Conservation (phyloP, 2,113 vertebrate genomes). For the Motacilla tschutschensis region DNA sequence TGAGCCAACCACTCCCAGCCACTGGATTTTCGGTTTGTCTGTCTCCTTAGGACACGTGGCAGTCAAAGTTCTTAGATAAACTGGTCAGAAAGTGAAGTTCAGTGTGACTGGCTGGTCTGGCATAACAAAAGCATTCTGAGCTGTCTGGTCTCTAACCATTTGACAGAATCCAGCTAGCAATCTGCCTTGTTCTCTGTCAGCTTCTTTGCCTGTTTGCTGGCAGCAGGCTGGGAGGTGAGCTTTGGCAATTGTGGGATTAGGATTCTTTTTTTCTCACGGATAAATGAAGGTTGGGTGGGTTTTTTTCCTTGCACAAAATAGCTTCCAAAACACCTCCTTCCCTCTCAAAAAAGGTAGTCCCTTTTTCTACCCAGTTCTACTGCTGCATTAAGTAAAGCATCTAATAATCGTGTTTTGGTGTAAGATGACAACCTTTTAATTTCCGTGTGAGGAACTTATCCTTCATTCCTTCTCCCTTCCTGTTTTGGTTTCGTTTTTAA, state of each 20-base stretch:
- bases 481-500: conserved; percentile 12
- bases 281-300: not conserved
- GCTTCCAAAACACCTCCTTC: not conserved
- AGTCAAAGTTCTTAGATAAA: not conserved
- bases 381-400: not conserved
- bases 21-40: not conserved
- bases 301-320: not conserved
- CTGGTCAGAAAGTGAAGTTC: not conserved
- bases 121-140: not conserved
- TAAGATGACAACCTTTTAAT: not conserved
- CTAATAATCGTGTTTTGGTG: not conserved
- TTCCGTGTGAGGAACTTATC: not conserved
- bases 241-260: not conserved
- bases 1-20: not conserved
- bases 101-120: not conserved
- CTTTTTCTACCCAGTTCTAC: not conserved
- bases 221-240: not conserved
- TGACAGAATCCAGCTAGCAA: not conserved
- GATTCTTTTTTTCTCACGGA: not conserved
- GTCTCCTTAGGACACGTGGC: not conserved
- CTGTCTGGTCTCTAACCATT: not conserved
- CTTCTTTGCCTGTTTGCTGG: not conserved
- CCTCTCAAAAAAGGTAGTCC: not conserved
- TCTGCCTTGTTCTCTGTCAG: not conserved
- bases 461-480: not conserved